A percentile compares a stretch with the other conserved stretches of the same genome.
Conservation (phyloP, 2,888 invertebrate species). For the Nysson spinosus region DNA sequence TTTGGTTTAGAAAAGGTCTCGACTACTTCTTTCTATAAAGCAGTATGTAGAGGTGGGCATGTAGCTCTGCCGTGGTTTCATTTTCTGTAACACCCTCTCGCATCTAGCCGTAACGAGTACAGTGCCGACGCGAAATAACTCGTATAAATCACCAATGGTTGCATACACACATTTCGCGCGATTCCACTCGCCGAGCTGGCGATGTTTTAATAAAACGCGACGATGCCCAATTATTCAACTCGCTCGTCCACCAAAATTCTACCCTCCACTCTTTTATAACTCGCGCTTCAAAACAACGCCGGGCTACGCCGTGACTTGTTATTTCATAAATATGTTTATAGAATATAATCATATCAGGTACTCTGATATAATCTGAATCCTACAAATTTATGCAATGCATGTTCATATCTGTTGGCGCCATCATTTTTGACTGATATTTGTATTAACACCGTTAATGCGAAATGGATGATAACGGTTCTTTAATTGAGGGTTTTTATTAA, state of each 20-base stretch:
- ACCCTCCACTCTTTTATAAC: conserved; percentile 17
- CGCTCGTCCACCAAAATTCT: conserved; percentile 28
- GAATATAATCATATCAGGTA: no score
- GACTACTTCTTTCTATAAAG: conserved; percentile 6
- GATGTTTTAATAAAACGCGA: conserved; percentile 62
- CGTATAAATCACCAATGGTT: conserved; percentile 61
- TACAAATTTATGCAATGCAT: no score
- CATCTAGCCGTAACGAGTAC: conserved; percentile 48
- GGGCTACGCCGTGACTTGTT: no score
- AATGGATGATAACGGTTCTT: no score
- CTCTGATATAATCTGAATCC: no score
- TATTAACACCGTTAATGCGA: no score
- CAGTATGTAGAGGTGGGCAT: not conserved
- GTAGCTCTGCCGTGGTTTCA: conserved; percentile 28
- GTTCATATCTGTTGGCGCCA: no score
- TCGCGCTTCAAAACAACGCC: conserved; percentile 1
- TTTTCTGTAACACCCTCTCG: conserved; percentile 38
- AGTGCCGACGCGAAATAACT: conserved; percentile 57
- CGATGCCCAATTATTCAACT: conserved; percentile 61
- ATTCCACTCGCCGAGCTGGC: conserved; percentile 44
- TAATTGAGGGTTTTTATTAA: no score
- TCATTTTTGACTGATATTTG: no score
- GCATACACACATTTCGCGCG: conserved; percentile 52
- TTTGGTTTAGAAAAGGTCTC: not conserved
- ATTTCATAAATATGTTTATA: no score